A percentile compares a stretch with the other conserved stretches of the same genome.
Evolutionary conservation across 1,140 invertebrate species (phyloP).

Genomic region (Planococcus citri): DNA sequence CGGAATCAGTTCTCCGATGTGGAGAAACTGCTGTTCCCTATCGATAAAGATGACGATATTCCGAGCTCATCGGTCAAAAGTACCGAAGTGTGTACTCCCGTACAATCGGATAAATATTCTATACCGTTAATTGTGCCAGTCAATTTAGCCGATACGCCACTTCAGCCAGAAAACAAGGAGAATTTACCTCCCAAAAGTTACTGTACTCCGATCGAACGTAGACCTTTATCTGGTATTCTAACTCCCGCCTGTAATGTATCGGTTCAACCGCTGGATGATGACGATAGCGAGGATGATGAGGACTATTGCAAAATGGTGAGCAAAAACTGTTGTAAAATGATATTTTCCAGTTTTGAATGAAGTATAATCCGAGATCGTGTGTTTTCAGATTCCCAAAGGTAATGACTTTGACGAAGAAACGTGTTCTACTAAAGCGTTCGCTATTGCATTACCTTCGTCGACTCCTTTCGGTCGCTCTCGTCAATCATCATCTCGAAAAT

Average conservation of each 20-base stretch:
- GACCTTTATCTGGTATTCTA: background rate
- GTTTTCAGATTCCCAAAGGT: conserved; percentile 2
- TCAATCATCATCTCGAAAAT: background rate
- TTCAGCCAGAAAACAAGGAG: conserved; percentile 1
- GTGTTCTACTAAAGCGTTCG: conserved; percentile 23
- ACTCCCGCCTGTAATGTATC: background rate
- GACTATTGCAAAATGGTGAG: background rate
- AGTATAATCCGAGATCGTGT: background rate
- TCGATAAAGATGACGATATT: background rate
- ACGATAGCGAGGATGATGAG: conserved; percentile 1
- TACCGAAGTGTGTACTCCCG: too few species aligned
- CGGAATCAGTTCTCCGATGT: background rate
- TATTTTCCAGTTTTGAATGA: background rate
- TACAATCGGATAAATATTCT: background rate
- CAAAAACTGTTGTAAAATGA: background rate
- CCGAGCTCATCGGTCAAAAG: background rate
- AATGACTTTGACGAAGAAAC: conserved; percentile 19
- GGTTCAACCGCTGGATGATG: background rate
- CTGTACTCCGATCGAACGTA: background rate
- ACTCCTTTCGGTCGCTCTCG: conserved; percentile 9
- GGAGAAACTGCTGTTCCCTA: background rate
- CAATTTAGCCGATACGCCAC: background rate
- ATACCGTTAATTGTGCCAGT: conserved; percentile 1
- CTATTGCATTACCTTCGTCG: conserved; percentile 17
- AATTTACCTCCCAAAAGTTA: background rate